A percentile compares a stretch with the other conserved stretches of the same genome.
Conservation (phyloP, 1,140 invertebrate genomes). For the Tribolium madens region DNA sequence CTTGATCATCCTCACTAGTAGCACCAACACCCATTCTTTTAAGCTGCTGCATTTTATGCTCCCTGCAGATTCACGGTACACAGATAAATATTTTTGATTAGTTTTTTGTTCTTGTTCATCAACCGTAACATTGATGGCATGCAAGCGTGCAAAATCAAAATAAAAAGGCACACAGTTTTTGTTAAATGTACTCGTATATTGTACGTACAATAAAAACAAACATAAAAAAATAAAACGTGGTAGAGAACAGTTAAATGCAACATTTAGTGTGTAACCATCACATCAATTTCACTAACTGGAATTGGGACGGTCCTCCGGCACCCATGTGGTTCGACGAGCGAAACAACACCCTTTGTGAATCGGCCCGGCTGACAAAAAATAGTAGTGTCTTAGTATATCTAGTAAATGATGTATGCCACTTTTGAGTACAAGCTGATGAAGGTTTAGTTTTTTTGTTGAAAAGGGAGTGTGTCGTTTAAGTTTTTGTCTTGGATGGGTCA, state of each 20-base stretch:
- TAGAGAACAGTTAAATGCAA: slow-evolving; percentile 8
- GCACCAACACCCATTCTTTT: slow-evolving; percentile 75
- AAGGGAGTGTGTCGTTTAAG: not conserved
- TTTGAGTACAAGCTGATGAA: not conserved
- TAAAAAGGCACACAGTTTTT: slow-evolving; percentile 22
- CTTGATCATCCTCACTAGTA: slow-evolving; percentile 80
- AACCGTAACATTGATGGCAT: slow-evolving; percentile 42
- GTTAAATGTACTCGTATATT: slow-evolving; percentile 30
- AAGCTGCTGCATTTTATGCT: slow-evolving; percentile 79
- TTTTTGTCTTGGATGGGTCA: slow-evolving; percentile 6
- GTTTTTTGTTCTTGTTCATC: not conserved
- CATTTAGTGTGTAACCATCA: slow-evolving; percentile 41
- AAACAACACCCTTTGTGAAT: slow-evolving; percentile 79
- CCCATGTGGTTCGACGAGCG: slow-evolving; percentile 77
- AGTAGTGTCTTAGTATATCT: slow-evolving; percentile 25
- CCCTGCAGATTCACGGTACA: slow-evolving; percentile 68
- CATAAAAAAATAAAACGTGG: slow-evolving; percentile 32
- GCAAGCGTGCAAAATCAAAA: slow-evolving; percentile 43
- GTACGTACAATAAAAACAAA: not conserved
- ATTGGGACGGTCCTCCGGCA: slow-evolving; percentile 62
- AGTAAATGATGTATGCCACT: not conserved
- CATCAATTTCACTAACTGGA: slow-evolving; percentile 61
- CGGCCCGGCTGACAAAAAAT: slow-evolving; percentile 73
- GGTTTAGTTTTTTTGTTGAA: not conserved
- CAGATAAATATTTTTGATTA: slow-evolving; percentile 38